Percentiles rank a stretch among this genome's conserved stretches.
Conservation (phyloP, 2,113 vertebrate genomes). For the Boulengerochromis microlepis region DNA sequence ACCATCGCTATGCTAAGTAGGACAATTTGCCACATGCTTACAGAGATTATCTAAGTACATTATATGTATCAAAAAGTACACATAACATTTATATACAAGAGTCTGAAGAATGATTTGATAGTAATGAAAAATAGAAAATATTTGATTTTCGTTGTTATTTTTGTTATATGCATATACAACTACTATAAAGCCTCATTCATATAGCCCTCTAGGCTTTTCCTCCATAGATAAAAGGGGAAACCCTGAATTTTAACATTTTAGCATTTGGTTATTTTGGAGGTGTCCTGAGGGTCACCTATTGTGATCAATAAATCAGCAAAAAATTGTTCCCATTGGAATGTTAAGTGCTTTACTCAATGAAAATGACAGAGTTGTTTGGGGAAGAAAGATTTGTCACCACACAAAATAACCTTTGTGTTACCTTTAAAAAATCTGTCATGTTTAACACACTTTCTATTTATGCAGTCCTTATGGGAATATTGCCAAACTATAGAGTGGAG, state of each 20-base stretch:
- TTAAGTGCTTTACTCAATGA: background rate
- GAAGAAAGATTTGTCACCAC: background rate
- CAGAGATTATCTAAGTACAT: background rate
- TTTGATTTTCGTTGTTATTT: background rate
- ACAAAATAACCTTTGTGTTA: background rate
- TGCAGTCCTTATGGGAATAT: background rate
- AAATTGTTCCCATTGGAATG: background rate
- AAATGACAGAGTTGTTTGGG: background rate
- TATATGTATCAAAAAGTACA: background rate
- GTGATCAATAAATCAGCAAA: background rate
- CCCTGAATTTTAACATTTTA: background rate
- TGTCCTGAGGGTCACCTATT: background rate
- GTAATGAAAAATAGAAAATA: background rate
- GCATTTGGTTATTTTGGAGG: background rate
- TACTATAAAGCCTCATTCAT: background rate
- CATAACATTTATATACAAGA: background rate
- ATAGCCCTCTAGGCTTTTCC: background rate
- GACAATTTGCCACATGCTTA: background rate
- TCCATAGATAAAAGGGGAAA: background rate
- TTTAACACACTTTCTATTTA: background rate
- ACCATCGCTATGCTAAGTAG: background rate
- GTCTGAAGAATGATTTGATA: background rate
- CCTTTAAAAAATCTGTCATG: background rate
- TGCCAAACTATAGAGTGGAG: background rate
- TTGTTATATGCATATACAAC: background rate